Evolutionary conservation across 2,797 vertebrate genomes (phyloP).

Genomic region (Spea hammondii): DNA sequence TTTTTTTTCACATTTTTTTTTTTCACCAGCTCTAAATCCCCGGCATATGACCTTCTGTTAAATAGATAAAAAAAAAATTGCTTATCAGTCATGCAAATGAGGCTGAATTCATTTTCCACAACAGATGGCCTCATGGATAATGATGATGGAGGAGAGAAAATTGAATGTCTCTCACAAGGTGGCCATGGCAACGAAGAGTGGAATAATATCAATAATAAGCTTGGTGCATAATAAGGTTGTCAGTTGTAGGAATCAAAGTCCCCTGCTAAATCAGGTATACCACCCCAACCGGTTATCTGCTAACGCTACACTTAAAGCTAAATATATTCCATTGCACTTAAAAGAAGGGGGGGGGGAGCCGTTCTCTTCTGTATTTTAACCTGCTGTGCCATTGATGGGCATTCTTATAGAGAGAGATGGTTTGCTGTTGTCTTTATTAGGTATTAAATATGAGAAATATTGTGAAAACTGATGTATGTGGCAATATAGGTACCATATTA

Average conservation of each 20-base stretch:
- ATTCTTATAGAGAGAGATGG: not conserved
- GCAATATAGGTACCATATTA: too few relatives aligned
- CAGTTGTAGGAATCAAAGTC: constrained; percentile 94
- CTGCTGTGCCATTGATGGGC: not conserved
- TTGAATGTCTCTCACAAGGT: constrained; percentile 99
- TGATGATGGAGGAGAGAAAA: constrained; percentile 99
- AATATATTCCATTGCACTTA: constrained; percentile 31
- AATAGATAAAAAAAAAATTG: constrained; percentile 99
- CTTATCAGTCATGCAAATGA: constrained; percentile 99
- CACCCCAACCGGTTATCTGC: constrained; percentile 70
- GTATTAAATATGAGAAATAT: too few relatives aligned
- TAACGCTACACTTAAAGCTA: constrained; percentile 61
- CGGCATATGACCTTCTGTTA: constrained; percentile 99
- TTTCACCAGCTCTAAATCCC: constrained; percentile 86
- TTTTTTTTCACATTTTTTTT: constrained; percentile 59
- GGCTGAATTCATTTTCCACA: constrained; percentile 99
- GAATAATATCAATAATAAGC: constrained; percentile 99
- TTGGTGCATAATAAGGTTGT: constrained; percentile 98
- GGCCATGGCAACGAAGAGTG: constrained; percentile 97
- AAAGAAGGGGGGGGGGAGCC: constrained; percentile 43
- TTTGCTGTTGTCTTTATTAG: too few relatives aligned
- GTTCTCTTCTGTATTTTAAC: constrained; percentile 25
- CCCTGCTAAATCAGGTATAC: constrained; percentile 78
- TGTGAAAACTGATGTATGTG: too few relatives aligned
- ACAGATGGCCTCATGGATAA: constrained; percentile 99